Evolutionary conservation across 2,113 vertebrate genomes (phyloP).

Genomic region (Ceuthmochares aereus): DNA sequence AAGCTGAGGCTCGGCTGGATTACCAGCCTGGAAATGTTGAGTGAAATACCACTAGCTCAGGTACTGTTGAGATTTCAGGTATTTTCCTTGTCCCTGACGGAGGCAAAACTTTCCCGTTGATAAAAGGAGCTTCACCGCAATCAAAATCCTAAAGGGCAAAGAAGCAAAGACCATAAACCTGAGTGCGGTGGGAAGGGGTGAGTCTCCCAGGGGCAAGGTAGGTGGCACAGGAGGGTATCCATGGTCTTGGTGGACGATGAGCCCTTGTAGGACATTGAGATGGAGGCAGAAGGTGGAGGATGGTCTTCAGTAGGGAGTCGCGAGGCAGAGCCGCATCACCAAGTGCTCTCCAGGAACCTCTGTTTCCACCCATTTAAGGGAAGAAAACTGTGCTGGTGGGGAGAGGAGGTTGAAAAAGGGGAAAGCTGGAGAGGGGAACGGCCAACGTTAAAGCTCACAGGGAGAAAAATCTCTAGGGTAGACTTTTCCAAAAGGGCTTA

Average conservation of each 20-base stretch:
- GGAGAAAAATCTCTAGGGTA: background rate
- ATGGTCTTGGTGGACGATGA: background rate
- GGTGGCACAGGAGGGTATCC: background rate
- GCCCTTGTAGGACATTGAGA: background rate
- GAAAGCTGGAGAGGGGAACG: background rate
- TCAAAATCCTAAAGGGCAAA: background rate
- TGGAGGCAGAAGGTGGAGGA: background rate
- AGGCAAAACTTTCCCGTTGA: background rate
- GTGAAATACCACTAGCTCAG: background rate
- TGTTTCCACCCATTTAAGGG: background rate
- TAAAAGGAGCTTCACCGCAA: background rate
- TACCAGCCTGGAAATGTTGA: background rate
- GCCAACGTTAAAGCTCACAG: background rate
- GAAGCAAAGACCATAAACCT: background rate
- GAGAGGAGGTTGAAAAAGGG: background rate
- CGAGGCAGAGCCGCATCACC: background rate
- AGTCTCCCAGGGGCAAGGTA: background rate
- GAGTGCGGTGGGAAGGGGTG: background rate
- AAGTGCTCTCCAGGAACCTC: background rate
- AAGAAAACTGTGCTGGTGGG: background rate
- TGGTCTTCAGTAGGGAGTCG: background rate
- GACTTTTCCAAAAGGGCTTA: background rate
- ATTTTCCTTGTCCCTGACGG: background rate
- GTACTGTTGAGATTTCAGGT: background rate
- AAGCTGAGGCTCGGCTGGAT: background rate